Conservation (phyloP, 2,888 invertebrate species). For the Pardosa pseudoannulata region DNA sequence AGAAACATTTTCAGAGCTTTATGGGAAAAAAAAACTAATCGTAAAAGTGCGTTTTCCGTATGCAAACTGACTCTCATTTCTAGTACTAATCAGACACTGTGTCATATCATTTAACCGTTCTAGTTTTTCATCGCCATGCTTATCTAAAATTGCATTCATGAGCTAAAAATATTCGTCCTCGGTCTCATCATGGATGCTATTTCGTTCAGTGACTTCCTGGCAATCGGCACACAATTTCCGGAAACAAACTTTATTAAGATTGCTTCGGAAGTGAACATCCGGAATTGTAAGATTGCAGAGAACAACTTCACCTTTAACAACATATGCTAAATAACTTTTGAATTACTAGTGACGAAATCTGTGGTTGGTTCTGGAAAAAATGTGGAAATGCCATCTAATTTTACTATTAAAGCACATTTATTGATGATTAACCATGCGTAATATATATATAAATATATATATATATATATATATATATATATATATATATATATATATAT, state of each 20-base stretch:
- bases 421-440: too few relatives aligned
- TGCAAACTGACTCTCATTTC: not conserved
- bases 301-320: not conserved
- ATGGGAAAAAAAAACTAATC: too few relatives aligned
- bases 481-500: too few relatives aligned
- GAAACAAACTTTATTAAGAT: conserved; percentile 14
- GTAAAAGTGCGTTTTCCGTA: too few relatives aligned
- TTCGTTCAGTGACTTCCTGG: conserved; percentile 1
- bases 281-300: not conserved
- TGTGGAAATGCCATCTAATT: too few relatives aligned
- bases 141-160: not conserved
- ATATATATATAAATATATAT: too few relatives aligned
- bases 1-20: too few relatives aligned
- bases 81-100: not conserved
- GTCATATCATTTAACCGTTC: not conserved
- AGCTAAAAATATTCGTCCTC: not conserved
- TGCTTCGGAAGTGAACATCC: not conserved
- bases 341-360: too few relatives aligned
- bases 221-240: conserved; percentile 3
- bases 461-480: too few relatives aligned
- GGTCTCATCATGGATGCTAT: not conserved
- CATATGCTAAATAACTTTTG: not conserved
- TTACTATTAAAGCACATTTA: too few relatives aligned
- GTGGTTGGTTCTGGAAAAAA: too few relatives aligned
- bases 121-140: not conserved